Base-by-base conservation (phyloP, 2,888 invertebrate genomes). In the Orchesellides sinensis region DNA sequence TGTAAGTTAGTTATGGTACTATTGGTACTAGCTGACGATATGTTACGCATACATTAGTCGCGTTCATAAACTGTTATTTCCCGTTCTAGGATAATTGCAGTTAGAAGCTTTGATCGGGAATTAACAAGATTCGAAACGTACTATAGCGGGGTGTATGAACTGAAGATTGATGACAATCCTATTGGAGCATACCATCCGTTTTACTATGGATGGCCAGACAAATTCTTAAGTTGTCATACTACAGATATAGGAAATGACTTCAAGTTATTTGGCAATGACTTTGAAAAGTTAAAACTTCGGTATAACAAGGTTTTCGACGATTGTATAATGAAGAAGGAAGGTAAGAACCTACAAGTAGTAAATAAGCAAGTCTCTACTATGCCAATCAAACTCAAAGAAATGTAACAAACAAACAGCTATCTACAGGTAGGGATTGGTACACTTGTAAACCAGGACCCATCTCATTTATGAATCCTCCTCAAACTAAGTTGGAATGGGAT, bases 391-490 rank as follows among this genome's bases (percentile, higher is more conserved):
- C n/a, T n/a, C n/a, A n/a, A n/a, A n/a, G n/a, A n/a, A n/a, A n/a
- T n/a, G n/a, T n/a, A n/a, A n/a, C n/a, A n/a, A n/a, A n/a, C n/a
- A n/a, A n/a, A n/a, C n/a, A n/a, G n/a, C n/a, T n/a, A n/a, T n/a
- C n/a, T n/a, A n/a, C n/a, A n/a, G 19, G n/a, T n/a, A n/a, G n/a
- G n/a, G 23, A 0, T 3, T 66, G 56, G 56, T 59, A 52, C n/a
- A 68, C 68, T 6, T 77, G 77, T 17, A 45, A 27, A 14, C 77
- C 77, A 4, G 77, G 77, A 10, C 77, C 77, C 4, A 17, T 77
- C 6, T 4, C 23, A 8, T 21, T 77, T 10, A 14, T 2, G 1
- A 35, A 68, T n/a, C 8, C 65, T 5, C 65, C 40, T 12, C 19
- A 25, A 10, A 27, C 17, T 8, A 4, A 68, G 1, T 6, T 17